Evolutionary conservation across 2,113 vertebrate genomes (phyloP), one percentile per base, ranked within the genome.

Genomic region (Sarotherodon lohbergeri): DNA sequence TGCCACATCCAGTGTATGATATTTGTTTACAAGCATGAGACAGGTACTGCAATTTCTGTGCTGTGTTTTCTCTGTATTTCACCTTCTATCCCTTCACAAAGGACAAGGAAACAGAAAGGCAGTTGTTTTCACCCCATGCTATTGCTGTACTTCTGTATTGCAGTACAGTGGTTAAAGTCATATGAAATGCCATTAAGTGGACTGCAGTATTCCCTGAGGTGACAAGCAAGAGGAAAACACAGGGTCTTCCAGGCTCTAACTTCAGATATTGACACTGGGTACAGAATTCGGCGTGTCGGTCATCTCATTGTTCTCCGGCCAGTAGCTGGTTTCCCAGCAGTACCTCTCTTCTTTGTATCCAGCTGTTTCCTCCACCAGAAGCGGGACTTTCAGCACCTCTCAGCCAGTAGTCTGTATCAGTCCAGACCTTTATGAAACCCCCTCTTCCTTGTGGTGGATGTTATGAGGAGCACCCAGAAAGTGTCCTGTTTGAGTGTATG

Each of bases 341-440:
- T 87, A 73, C 89, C 82, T 88, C 87, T 95, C 80, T 90, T 91
- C 91, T 95, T 95, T 93, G 89, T 94, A 83, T 96, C 95, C 95
- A 96, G 95, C 95, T 96, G 95, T 93, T 95, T 97, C 95, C 96
- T 95, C 90, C 59, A 50, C 73, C 93, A 94, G 89, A 95, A 92
- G 90, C 84, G 88, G 88, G 93, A 90, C 92, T 94, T 95, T 94
- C 94, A 94, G 88, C 88, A 88, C 73, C 82, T 89, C 90, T 92
- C 66, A 92, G 88, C 92, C 88, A 88, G 92, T 88, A 86, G 86
- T 93, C 92, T 88, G 89, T 63, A 80, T 90, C 89, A 89, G 83
- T 92, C 80, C 88, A 86, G 90, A 89, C 88, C 83, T 89, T 85
- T 76, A 83, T 83, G 34, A 88, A 88, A 88, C 27, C 88, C 89